Base-by-base conservation (phyloP, 2,797 vertebrate genomes). In the Parauchenoglanis punctatus region DNA sequence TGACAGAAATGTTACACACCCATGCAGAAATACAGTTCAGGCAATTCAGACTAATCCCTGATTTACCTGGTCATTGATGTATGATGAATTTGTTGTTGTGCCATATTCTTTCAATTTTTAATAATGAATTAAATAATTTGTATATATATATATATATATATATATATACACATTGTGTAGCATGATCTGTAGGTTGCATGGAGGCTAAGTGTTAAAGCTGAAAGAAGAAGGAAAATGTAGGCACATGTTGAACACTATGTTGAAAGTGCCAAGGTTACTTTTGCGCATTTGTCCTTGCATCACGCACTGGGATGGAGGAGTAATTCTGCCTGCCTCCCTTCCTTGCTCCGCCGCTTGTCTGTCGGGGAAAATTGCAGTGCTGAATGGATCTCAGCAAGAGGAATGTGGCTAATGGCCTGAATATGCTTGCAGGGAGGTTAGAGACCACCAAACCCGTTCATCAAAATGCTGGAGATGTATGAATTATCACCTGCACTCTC, bases 381-480 rank as follows among this genome's bases (percentile, higher is more conserved):
- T 89, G 83, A 90, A 89, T 89, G 85, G 83, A 89, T 89, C 89
- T 86, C 89, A 86, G 89, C 80, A 65, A 87, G 76, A 84, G 87
- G 86, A 90, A 89, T 87, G 87, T 81, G 85, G 85, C 87, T 90
- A 91, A 90, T 90, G 87, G 84, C 83, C 82, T 89, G 90, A 88
- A 90, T 85, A 87, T 70, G 70, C 85, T 86, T 65, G 87, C 65
- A 56, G 67, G 85, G 83, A 85, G 25, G 83, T 89, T 90, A 90
- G 86, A 90, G 89, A 85, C 87, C 68, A 56, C 70, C 61, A 61
- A 76, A 88, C 85, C 86, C 56, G 78, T 90, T 89, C 67, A 91
- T 91, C 86, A 89, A 77, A 88, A 89, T 65, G 73, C 87, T 72
- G 10, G 65, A 89, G 87, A 83, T 77, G 83, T 87, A 83, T 85